Conservation (phyloP, 2,113 vertebrate species). For the Ophthalmolycus amberensis region DNA sequence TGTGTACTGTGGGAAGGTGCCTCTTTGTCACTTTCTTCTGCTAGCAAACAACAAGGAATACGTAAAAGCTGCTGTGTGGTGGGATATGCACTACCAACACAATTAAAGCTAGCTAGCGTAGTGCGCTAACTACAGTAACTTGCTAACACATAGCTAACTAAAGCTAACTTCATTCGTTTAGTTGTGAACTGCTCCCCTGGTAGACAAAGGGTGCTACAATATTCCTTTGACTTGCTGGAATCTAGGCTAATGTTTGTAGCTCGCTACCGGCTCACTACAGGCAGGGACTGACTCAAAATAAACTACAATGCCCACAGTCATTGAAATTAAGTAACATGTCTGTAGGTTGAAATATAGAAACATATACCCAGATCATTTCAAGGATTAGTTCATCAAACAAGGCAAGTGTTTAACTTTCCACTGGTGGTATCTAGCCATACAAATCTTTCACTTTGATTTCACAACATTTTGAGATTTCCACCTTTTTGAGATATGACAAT, state of each 20-base stretch:
- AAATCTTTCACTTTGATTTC: no score
- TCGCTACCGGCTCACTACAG: not conserved
- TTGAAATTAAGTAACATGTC: no score
- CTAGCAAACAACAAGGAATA: not conserved
- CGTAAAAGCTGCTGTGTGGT: not conserved
- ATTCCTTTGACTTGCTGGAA: not conserved
- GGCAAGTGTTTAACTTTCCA: no score
- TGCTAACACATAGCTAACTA: no score
- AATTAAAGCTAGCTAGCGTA: not conserved
- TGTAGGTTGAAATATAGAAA: no score
- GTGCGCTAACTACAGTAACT: not conserved
- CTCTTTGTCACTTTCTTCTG: not conserved
- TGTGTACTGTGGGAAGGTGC: no score
- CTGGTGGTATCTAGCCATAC: no score
- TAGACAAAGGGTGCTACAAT: not conserved
- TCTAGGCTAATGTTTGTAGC: not conserved
- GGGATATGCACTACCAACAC: not conserved
- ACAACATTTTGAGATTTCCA: no score
- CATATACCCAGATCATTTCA: no score
- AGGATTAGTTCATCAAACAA: no score
- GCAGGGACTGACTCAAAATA: not conserved
- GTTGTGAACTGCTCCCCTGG: not conserved
- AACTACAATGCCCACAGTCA: not conserved
- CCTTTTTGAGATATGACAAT: no score
- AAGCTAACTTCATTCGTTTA: not conserved